phyloP scores from a whole-genome alignment of 2,797 vertebrate species.

The Anisognathus igniventris region DNA sequence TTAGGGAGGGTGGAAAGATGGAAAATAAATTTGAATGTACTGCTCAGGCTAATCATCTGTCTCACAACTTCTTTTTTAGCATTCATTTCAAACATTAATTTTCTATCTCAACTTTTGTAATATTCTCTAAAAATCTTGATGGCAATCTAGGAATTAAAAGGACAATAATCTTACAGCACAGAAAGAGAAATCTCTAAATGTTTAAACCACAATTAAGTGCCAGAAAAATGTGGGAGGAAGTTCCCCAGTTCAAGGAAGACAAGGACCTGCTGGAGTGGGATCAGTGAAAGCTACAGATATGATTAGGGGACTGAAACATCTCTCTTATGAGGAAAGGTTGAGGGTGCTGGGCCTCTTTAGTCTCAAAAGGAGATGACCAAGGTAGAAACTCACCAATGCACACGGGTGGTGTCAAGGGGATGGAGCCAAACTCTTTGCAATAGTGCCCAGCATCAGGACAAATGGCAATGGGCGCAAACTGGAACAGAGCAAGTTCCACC shows the following conservation, averaged over 20 bases:
- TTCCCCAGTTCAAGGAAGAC: not conserved
- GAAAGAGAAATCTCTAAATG: not conserved
- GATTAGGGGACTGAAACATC: not conserved
- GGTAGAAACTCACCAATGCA: too few relatives aligned
- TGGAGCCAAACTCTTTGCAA: not conserved
- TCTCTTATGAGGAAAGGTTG: not conserved
- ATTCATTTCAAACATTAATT: not conserved
- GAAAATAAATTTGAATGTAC: not conserved
- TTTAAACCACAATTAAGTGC: not conserved
- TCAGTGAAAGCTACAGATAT: not conserved
- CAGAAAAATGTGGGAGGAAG: not conserved
- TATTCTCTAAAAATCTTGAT: not conserved
- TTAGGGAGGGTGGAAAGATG: not conserved
- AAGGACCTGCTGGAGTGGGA: not conserved
- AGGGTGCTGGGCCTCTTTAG: not conserved
- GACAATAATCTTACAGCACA: not conserved
- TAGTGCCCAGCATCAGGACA: not conserved
- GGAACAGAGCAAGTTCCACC: not conserved
- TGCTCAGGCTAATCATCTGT: not conserved
- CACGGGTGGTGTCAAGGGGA: too few relatives aligned
- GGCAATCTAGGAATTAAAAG: not conserved
- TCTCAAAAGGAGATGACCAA: not conserved
- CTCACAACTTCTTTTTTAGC: not conserved
- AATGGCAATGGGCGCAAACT: not conserved
- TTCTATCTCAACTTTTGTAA: not conserved